Evolutionary conservation across 2,113 vertebrate genomes (phyloP).

Genomic region (Ifrita kowaldi): DNA sequence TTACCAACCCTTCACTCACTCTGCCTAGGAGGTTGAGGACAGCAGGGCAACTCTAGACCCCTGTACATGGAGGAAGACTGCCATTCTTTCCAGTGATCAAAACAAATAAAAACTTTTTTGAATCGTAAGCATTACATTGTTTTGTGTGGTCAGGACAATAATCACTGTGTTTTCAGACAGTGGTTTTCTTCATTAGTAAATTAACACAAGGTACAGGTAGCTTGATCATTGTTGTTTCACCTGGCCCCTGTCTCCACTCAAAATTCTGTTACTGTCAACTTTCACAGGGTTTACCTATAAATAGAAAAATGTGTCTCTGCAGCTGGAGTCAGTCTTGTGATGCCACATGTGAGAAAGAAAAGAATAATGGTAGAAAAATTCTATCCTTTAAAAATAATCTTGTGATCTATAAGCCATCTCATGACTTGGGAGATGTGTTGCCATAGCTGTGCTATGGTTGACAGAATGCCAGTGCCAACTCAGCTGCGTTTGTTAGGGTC

Average conservation of each 20-base stretch:
- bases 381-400: background rate
- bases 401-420: background rate
- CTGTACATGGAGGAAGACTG: background rate
- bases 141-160: background rate
- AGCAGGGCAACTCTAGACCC: background rate
- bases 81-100: background rate
- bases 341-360: background rate
- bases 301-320: background rate
- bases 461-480: background rate
- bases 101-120: background rate
- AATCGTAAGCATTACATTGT: background rate
- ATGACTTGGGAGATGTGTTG: rapidly evolving
- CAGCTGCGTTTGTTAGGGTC: background rate
- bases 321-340: background rate
- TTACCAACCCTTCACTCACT: background rate
- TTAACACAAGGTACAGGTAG: background rate
- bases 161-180: background rate
- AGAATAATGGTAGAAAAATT: background rate
- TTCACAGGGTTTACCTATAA: background rate
- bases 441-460: background rate
- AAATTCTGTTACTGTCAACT: background rate
- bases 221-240: background rate
- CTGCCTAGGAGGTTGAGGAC: background rate
- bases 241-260: no score
- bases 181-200: background rate